Base-by-base conservation (phyloP, 2,797 vertebrate species). In the Clarias fuscus region DNA sequence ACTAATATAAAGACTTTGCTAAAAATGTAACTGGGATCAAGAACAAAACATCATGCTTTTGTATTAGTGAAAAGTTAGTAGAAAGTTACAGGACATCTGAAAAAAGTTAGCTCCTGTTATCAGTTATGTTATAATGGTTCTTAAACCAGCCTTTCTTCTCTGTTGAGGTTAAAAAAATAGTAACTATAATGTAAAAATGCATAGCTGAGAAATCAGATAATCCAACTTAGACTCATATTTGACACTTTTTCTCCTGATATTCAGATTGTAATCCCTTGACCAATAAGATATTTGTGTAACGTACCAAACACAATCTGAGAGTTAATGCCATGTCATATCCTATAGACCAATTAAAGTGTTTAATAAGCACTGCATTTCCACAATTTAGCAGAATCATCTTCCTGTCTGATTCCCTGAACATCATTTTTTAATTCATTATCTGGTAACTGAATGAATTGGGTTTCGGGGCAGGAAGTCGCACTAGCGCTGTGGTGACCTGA, bases 401-500 rank as follows among this genome's bases (percentile, higher is more conserved):
- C 27, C 20, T 59, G 14, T 30, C 48, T 17, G 24, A 76, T 72
- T 53, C 43, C 14, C 43, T 53, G 43, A 37, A 61, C 84, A 62
- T 17, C 4, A 18, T 11, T 43, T 24, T 59, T n/a, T 37, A n/a
- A 79, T 72, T 84, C 27, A 72, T 72, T 24, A 70, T 53, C 43
- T 56, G 17, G 10, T 56, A 58, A n/a, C n/a, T 71, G 30, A 79
- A 33, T 79, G 40, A 72, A 43, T 6, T 72, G 61, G 24, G 33
- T 15, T 62, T 84, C 17, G n/a, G 67, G 7, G 43, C 11, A 65
- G 67, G 37, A 75, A 27, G 18, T 62, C 37, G 37, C 43, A n/a
- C 84, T n/a, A 83, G 40, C 37, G 0, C 4, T 78, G 59, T 59
- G 83, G 76, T 81, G 64, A 53, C 24, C 33, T 53, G 82, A 84